Percentiles rank a stretch among this genome's conserved stretches.
Evolutionary conservation across 2,888 invertebrate genomes (phyloP).

Genomic region (Arenicola marina): DNA sequence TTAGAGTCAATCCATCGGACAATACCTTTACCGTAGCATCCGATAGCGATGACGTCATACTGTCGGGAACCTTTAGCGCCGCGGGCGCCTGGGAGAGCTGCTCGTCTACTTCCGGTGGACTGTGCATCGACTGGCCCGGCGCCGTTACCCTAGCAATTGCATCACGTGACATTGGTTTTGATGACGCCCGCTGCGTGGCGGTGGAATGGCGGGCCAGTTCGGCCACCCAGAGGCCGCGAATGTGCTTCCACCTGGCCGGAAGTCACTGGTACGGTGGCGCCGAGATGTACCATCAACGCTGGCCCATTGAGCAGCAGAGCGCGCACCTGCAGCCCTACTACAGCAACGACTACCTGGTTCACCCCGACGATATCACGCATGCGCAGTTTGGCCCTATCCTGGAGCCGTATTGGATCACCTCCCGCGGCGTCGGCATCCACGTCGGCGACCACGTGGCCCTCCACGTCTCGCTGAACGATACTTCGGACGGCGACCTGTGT

Average conservation of each 20-base stretch:
- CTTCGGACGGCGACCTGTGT: constrained; percentile 63
- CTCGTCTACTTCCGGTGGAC: no score
- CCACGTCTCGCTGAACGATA: constrained; percentile 78
- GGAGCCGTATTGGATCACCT: constrained; percentile 68
- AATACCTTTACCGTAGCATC: no score
- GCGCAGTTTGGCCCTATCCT: neutral
- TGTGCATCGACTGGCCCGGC: no score
- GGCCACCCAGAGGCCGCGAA: constrained; percentile 67
- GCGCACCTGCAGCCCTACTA: constrained; percentile 44
- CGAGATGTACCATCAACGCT: constrained; percentile 75
- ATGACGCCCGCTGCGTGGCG: constrained; percentile 3
- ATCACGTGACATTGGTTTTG: no score
- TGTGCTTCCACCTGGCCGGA: constrained; percentile 71
- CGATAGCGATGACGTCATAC: no score
- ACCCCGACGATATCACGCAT: neutral
- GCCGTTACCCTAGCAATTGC: no score
- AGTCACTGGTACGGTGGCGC: constrained; percentile 82
- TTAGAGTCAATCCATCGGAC: no score
- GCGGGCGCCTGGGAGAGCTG: no score
- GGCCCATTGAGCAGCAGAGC: constrained; percentile 74
- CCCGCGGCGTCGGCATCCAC: constrained; percentile 72
- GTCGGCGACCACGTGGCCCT: constrained; percentile 72
- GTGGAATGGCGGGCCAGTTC: constrained; percentile 56
- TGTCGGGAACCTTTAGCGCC: no score
- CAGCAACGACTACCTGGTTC: constrained; percentile 24